phyloP scores from a whole-genome alignment of 2,113 vertebrate species.

The Tragelaphus buxtoni region DNA sequence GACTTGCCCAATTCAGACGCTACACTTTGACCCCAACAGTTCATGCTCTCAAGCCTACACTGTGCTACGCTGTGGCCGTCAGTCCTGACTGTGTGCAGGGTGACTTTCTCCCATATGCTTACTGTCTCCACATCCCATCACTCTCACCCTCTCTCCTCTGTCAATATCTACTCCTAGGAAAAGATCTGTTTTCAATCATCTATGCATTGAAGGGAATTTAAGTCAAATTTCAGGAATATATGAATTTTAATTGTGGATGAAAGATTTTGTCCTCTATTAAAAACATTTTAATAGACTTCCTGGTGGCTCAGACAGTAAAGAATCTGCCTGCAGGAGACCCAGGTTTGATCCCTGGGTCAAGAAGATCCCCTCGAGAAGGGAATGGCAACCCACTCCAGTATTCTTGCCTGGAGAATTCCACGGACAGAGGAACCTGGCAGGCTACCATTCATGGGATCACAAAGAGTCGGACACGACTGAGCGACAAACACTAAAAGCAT shows the following conservation, averaged over 20 bases:
- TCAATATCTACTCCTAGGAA: neutral
- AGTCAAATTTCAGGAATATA: neutral
- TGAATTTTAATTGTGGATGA: neutral
- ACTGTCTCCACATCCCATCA: too few relatives aligned
- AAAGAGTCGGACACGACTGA: neutral
- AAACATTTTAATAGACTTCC: neutral
- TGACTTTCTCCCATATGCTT: neutral
- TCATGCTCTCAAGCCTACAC: neutral
- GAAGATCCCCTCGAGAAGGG: neutral
- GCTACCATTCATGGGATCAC: neutral
- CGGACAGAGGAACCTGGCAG: neutral
- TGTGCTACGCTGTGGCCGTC: fast-evolving
- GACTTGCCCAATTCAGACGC: neutral
- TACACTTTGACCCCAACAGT: neutral
- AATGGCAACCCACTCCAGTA: neutral
- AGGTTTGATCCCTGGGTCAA: neutral
- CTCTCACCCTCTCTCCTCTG: neutral
- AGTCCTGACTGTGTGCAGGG: neutral
- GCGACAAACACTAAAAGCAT: neutral
- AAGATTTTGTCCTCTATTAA: neutral
- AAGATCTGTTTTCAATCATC: too few relatives aligned
- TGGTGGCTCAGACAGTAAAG: neutral
- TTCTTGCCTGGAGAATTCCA: neutral
- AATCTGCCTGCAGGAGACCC: neutral
- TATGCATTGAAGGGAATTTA: neutral